Evolutionary conservation across 2,113 vertebrate genomes (phyloP).

Genomic region (Phodopus roborovskii): DNA sequence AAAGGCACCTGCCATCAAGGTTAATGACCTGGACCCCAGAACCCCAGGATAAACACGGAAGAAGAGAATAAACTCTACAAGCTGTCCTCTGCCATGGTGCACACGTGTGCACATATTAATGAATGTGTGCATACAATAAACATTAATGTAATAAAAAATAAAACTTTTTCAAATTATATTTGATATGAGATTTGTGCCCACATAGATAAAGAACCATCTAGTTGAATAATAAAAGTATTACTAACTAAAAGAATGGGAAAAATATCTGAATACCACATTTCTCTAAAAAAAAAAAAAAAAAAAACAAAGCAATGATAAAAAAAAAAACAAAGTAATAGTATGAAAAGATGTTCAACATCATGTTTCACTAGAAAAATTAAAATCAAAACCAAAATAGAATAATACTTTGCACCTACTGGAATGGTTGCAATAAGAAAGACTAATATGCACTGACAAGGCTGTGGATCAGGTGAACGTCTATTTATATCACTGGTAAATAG

Average conservation of each 20-base stretch:
- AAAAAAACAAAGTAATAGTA: background rate
- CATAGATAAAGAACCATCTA: background rate
- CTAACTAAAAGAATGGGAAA: background rate
- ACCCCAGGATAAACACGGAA: background rate
- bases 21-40: background rate
- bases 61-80: background rate
- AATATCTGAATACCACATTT: background rate
- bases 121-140: background rate
- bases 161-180: background rate
- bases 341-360: background rate
- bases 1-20: background rate
- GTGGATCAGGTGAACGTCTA: background rate
- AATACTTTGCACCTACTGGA: background rate
- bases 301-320: background rate
- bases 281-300: background rate
- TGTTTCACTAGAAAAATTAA: background rate
- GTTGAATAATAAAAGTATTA: background rate
- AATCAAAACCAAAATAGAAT: background rate
- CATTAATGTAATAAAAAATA: background rate
- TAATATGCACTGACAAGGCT: background rate
- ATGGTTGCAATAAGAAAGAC: background rate
- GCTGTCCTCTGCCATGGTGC: background rate
- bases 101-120: background rate
- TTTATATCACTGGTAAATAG: background rate
- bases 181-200: background rate